Evolutionary conservation across 2,113 vertebrate genomes (phyloP).

Genomic region (Baryphthengus martii): DNA sequence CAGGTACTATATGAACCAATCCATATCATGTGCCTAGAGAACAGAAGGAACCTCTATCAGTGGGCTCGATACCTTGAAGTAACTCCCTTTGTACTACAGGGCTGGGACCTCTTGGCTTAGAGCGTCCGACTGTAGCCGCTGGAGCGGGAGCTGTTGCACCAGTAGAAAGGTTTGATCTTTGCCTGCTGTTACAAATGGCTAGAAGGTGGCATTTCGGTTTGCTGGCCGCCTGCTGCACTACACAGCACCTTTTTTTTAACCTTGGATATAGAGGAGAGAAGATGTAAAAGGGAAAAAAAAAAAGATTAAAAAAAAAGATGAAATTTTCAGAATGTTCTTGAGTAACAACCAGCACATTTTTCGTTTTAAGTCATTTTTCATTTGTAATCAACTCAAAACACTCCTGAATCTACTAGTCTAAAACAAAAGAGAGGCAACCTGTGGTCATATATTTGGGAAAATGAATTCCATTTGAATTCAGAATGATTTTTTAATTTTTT

Average conservation of each 20-base stretch:
- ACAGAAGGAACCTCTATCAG: background rate
- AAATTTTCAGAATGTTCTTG: background rate
- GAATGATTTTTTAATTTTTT: background rate
- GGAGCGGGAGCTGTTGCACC: rapidly evolving
- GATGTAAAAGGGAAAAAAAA: background rate
- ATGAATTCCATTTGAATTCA: constrained; percentile 33
- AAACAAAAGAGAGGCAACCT: background rate
- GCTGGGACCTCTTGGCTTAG: background rate
- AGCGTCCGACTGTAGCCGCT: background rate
- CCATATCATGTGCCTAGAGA: background rate
- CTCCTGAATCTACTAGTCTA: background rate
- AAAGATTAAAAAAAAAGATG: background rate
- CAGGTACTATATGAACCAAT: background rate
- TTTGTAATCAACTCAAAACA: background rate
- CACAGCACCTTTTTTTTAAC: background rate
- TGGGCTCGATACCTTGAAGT: background rate
- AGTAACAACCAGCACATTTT: background rate
- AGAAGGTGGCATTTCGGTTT: background rate
- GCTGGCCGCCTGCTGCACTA: background rate
- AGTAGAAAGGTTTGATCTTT: background rate
- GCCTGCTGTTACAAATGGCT: background rate
- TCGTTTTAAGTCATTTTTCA: background rate
- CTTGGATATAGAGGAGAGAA: background rate
- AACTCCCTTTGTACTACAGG: background rate
- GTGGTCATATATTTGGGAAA: background rate